Evolutionary conservation across 2,113 vertebrate genomes (phyloP).

Genomic region (Solea solea): DNA sequence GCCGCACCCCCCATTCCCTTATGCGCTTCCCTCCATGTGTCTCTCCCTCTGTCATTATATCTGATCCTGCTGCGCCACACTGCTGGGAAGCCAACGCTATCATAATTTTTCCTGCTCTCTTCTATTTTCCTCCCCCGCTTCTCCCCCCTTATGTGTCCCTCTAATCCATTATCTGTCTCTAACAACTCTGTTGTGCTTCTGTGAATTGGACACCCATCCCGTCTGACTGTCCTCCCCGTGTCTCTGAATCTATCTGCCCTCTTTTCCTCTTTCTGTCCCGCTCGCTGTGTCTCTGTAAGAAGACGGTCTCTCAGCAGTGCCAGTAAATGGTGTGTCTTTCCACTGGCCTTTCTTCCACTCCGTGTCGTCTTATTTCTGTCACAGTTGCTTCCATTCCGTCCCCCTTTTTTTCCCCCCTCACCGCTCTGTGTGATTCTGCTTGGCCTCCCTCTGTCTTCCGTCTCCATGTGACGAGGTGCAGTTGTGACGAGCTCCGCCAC

Average conservation of each 20-base stretch:
- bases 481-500: conserved; percentile 25
- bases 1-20: conserved; percentile 17
- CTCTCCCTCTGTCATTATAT: conserved; percentile 62
- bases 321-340: conserved; percentile 50
- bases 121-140: conserved; percentile 25
- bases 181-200: conserved; percentile 55
- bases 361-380: conserved; percentile 40
- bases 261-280: conserved; percentile 25
- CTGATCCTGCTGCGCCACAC: conserved; percentile 52
- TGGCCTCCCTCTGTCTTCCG: conserved; percentile 12
- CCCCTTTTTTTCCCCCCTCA: conserved; percentile 7
- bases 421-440: conserved; percentile 16
- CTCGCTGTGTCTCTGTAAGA: conserved; percentile 40
- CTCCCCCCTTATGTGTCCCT: conserved; percentile 40
- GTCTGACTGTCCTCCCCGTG: conserved; percentile 28
- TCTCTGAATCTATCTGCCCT: conserved; percentile 26
- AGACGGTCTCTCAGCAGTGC: conserved; percentile 50
- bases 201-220: conserved; percentile 54
- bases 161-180: conserved; percentile 69
- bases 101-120: conserved; percentile 51
- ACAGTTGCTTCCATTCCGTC: conserved; percentile 30
- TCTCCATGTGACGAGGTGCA: conserved; percentile 27
- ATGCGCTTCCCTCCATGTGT: conserved; percentile 25
- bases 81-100: conserved; percentile 64
- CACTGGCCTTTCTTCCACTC: conserved; percentile 40